Evolutionary conservation across 2,888 invertebrate species (phyloP), one percentile per base, ranked within the genome.

Genomic region (Gymnocheta viridis): DNA sequence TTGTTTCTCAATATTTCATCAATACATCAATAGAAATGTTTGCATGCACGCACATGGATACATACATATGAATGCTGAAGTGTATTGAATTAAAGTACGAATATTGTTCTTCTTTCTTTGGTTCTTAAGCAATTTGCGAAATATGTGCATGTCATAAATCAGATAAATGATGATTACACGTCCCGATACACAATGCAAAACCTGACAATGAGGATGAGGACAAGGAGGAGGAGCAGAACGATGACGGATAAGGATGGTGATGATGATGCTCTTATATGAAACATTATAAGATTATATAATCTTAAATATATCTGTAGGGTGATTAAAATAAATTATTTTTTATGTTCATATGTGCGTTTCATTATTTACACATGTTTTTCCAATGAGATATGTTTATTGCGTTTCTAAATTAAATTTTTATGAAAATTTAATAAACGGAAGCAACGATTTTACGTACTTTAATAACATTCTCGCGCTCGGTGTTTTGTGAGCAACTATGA

Each of bases 91-190:
- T 24, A 58, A 47, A 77, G 54, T 32, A 14, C 27, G 51, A 76
- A 32, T 54, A 49, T 49, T 69, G 49, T 69, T 77, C 38, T 19
- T 38, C 49, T 38, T 69, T 22, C 22, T 78, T 70, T 35, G 24
- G 27, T 76, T 76, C 80, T 73, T 73, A 82, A 76, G 81, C 74
- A 76, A 82, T 82, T 82, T 82, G 62, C 62, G 41, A 81, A 83
- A 76, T 83, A 83, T 76, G 80, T 80, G 83, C 69, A 80, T 81
- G 78, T 76, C 83, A 83, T 83, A 83, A 83, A 83, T 83, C 83
- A 83, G 83, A 80, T 80, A 80, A 76, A 83, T 80, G 74, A 72
- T 81, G 80, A 83, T 80, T 80, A 82, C 81, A 70, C 69, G 69
- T 54, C 69, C 69, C 74, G 44, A 73, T 67, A 74, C 49, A 67